Evolutionary conservation across 2,888 invertebrate species (phyloP).

Genomic region (Galeruca laticollis): DNA sequence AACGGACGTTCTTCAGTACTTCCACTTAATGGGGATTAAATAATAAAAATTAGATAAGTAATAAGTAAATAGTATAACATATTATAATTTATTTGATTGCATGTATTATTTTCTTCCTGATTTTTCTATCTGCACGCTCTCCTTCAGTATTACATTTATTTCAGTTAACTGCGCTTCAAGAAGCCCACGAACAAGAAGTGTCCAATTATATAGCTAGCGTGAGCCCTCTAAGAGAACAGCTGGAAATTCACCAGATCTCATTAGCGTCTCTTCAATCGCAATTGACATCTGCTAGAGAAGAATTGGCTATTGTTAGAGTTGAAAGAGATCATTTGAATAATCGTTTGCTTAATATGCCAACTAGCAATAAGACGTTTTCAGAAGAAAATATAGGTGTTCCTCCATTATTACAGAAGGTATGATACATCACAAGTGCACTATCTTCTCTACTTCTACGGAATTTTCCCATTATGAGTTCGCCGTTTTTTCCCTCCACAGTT

Average conservation of each 20-base stretch:
- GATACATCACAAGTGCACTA: slow-evolving; percentile 12
- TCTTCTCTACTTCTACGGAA: too few species aligned
- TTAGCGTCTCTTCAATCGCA: slow-evolving; percentile 67
- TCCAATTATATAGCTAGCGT: slow-evolving; percentile 75
- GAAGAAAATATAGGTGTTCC: slow-evolving; percentile 49
- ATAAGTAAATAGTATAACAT: too few species aligned
- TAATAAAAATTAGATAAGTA: too few species aligned
- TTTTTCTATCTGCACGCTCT: neutral
- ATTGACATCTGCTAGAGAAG: slow-evolving; percentile 65
- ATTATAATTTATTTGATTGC: too few species aligned
- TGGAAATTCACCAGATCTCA: slow-evolving; percentile 72
- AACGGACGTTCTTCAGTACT: too few species aligned
- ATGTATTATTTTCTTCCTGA: too few species aligned
- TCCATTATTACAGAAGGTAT: slow-evolving; percentile 59
- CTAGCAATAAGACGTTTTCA: slow-evolving; percentile 34
- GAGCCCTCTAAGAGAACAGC: slow-evolving; percentile 72
- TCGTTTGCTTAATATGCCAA: slow-evolving; percentile 46
- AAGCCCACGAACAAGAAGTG: slow-evolving; percentile 79
- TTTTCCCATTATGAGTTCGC: too few species aligned
- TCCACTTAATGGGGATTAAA: too few species aligned
- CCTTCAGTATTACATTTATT: slow-evolving; percentile 52
- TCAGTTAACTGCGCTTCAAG: slow-evolving; percentile 81
- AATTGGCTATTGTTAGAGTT: slow-evolving; percentile 68
- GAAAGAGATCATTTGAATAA: slow-evolving; percentile 71
- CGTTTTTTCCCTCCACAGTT: too few species aligned